Percentiles rank a stretch among this genome's conserved stretches.
Evolutionary conservation across 2,113 vertebrate genomes (phyloP).

Genomic region (Plestiodon gilberti): DNA sequence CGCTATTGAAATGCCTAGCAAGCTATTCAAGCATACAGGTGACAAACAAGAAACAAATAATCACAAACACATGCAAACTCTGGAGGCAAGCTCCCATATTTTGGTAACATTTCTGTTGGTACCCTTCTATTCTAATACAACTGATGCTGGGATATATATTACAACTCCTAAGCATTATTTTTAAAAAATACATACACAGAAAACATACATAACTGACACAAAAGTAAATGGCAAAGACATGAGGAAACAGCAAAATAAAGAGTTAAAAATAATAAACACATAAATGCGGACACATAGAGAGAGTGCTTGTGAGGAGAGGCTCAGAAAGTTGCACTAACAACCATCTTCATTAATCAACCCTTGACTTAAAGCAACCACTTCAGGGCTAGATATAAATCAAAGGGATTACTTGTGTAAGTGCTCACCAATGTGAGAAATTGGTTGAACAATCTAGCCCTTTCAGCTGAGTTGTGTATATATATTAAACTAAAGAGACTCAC

Average conservation of each 20-base stretch:
- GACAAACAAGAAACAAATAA: too few species aligned
- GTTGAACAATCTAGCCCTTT: conserved; percentile 28
- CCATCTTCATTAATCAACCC: conserved; percentile 28
- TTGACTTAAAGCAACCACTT: conserved; percentile 35
- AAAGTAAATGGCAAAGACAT: neutral
- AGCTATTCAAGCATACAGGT: too few species aligned
- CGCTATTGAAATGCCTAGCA: too few species aligned
- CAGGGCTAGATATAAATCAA: conserved; percentile 32
- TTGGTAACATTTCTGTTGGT: too few species aligned
- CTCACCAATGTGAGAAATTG: conserved; percentile 40
- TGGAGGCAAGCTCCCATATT: too few species aligned
- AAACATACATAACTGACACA: neutral
- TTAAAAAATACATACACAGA: neutral
- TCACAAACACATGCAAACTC: too few species aligned
- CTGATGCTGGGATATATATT: neutral
- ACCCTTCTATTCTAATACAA: neutral
- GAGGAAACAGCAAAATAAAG: neutral
- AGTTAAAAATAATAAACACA: neutral
- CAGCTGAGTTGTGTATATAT: conserved; percentile 23
- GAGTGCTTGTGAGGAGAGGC: neutral
- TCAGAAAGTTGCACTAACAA: conserved; percentile 8
- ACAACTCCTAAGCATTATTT: conserved; percentile 30
- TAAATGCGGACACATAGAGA: neutral
- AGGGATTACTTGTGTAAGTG: conserved; percentile 35
- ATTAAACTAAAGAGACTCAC: conserved; percentile 21